Evolutionary conservation across 2,888 invertebrate genomes (phyloP).

Genomic region (Coenonympha glycerion): DNA sequence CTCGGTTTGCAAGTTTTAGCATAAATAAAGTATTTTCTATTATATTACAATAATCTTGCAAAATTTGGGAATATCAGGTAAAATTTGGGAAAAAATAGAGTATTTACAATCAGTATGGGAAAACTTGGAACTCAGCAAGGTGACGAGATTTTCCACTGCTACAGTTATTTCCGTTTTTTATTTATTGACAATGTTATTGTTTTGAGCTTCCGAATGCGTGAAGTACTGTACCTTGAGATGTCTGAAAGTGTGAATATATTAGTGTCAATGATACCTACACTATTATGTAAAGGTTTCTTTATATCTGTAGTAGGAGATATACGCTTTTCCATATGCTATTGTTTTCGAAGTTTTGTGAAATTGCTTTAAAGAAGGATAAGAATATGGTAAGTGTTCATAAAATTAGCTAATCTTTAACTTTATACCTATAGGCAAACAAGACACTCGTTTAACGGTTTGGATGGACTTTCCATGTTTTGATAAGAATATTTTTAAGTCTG

Average conservation of each 20-base stretch:
- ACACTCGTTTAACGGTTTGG: too few relatives aligned
- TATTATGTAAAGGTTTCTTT: background rate
- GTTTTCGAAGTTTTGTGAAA: too few relatives aligned
- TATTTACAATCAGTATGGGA: background rate
- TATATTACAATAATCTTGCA: too few relatives aligned
- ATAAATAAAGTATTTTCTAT: too few relatives aligned
- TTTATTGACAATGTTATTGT: constrained; percentile 5
- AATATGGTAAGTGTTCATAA: background rate
- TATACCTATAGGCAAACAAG: background rate
- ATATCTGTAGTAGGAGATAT: too few relatives aligned
- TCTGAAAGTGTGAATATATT: constrained; percentile 1
- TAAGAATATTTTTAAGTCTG: background rate
- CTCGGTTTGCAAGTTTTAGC: too few relatives aligned
- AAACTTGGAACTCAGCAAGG: background rate
- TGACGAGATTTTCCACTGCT: constrained; percentile 1
- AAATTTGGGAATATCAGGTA: too few relatives aligned
- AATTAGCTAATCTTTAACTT: background rate
- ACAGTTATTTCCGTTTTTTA: constrained; percentile 1
- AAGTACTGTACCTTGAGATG: background rate
- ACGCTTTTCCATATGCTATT: too few relatives aligned
- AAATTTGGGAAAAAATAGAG: background rate
- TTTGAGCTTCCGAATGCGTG: background rate
- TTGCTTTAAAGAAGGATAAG: background rate
- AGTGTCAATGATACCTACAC: background rate
- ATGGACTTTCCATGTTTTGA: background rate